Base-by-base conservation (phyloP, 2,797 vertebrate species). In the Pseudotriccus pelzelni region DNA sequence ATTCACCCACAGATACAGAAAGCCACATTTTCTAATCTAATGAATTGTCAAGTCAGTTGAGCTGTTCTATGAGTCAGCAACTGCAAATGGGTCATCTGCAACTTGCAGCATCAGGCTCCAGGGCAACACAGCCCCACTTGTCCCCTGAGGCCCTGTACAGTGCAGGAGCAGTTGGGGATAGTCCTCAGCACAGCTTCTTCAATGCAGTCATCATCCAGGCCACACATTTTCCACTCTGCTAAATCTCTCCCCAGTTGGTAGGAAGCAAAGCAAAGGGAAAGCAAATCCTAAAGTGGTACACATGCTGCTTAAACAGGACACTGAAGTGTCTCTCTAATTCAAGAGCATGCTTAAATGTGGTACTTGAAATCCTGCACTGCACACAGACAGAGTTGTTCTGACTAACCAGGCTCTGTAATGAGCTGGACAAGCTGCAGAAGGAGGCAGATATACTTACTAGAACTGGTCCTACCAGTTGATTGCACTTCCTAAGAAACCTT, bases 21-120 rank as follows among this genome's bases (percentile, higher is more conserved):
- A 78, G 28, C 2, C 12, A 30, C 67, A 77, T 84, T 63, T 91
- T 76, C 68, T 87, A 49, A 46, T 55, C n/a, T 67, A 55, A n/a
- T 7, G 24, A 64, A 55, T 67, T 86, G 56, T 76, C 47, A 39
- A 44, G 69, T 79, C 92, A 90, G 41, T 56, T 77, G 62, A 69
- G 36, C 68, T 96, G 81, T n/a, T 77, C 91, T 64, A 58, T 53
- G 70, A 87, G 77, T 90, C 91, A 91, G 75, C n/a, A 73, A 78
- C 14, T 50, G n/a, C 90, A 82, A 82, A 53, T 15, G 13, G 67
- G 46, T 52, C 79, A 87, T 39, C 47, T 10, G 23, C 14, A 10
- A 81, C 39, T 44, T 58, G 12, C 56, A 76, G 88, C 89, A 77
- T 28, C 32, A 11, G 6, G 41, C 23, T 34, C 58, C 62, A 55